Percentiles rank a stretch among this genome's conserved stretches.
Evolutionary conservation across 2,113 vertebrate genomes (phyloP).

Genomic region (Triplophysa tibetana): DNA sequence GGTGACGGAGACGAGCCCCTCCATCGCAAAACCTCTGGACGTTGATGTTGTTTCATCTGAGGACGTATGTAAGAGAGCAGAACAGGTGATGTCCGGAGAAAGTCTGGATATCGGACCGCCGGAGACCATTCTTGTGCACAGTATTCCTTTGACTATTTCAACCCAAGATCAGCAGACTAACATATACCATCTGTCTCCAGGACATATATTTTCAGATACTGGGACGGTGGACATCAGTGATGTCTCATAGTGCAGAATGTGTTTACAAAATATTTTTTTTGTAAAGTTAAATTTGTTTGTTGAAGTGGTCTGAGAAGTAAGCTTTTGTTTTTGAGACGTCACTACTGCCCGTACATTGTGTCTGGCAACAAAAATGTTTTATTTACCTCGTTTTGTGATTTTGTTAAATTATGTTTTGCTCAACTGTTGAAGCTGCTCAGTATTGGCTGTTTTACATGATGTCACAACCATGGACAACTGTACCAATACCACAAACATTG

Average conservation of each 20-base stretch:
- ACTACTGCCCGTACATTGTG: no score
- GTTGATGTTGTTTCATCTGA: conserved; percentile 64
- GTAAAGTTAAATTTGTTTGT: no score
- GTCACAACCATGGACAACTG: no score
- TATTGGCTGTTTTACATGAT: no score
- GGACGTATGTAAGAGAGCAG: conserved; percentile 70
- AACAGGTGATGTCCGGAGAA: conserved; percentile 55
- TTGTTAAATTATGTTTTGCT: no score
- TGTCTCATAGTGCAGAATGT: conserved; percentile 34
- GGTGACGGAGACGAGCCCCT: conserved; percentile 79
- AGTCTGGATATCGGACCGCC: conserved; percentile 64
- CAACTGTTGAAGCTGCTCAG: no score
- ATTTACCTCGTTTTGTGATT: no score
- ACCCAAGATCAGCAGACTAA: conserved; percentile 51
- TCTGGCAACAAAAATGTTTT: no score
- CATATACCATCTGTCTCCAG: conserved; percentile 64
- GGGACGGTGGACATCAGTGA: conserved; percentile 59
- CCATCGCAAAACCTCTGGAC: conserved; percentile 46
- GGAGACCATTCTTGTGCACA: conserved; percentile 69
- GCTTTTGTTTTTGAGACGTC: neutral
- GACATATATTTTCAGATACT: conserved; percentile 68
- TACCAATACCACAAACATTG: no score
- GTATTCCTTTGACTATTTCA: conserved; percentile 69
- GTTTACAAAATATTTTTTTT: neutral
- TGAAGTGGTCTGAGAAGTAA: no score